Evolutionary conservation across 2,113 vertebrate genomes (phyloP).

Genomic region (Heterochromis multidens): DNA sequence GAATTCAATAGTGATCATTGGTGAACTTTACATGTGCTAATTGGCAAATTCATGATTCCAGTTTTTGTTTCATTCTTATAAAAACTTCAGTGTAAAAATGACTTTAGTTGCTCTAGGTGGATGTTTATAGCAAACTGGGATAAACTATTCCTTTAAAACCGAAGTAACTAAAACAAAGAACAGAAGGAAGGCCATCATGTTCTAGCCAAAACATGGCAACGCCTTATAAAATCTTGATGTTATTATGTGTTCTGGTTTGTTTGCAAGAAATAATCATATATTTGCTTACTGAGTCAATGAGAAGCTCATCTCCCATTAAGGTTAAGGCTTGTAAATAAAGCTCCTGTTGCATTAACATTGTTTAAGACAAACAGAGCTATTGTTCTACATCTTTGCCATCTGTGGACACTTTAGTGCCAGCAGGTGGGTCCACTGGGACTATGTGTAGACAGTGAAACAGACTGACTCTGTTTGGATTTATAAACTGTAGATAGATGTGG

Average conservation of each 20-base stretch:
- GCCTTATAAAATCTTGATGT: neutral
- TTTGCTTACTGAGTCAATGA: neutral
- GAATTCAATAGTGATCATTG: too few relatives aligned
- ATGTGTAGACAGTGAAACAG: slow-evolving; percentile 18
- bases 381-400: slow-evolving; percentile 46
- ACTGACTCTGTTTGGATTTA: slow-evolving; percentile 34
- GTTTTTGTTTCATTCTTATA: neutral
- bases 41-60: neutral
- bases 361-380: slow-evolving; percentile 44
- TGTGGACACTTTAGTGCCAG: slow-evolving; percentile 54
- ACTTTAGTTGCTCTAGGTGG: neutral
- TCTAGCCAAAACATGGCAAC: neutral
- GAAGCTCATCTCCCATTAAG: neutral
- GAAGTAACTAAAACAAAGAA: neutral
- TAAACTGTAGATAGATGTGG: neutral
- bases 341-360: neutral
- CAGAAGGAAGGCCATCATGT: neutral
- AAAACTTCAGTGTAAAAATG: neutral
- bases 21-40: too few relatives aligned
- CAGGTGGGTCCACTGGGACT: slow-evolving; percentile 27
- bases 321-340: neutral
- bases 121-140: neutral
- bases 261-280: neutral
- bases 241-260: neutral
- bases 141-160: neutral